These are phyloP conservation scores for Ormyrus nitidulus DNA, from an alignment of 2,888 invertebrate genomes.

Conservation along the genomic window DNA sequence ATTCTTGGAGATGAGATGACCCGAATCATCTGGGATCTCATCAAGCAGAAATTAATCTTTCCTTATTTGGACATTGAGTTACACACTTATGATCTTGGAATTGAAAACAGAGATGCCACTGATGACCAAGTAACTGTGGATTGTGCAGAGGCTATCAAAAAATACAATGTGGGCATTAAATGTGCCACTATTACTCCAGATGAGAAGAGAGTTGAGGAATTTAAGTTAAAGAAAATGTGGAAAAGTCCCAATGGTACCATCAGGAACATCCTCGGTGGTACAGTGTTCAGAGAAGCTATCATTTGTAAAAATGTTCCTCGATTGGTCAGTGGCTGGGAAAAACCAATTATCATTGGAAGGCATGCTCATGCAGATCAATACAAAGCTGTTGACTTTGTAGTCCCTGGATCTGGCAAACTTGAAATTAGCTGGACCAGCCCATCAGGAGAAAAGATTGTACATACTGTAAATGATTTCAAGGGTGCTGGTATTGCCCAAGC, in stretches of 20 bases:
- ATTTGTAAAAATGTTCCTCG: slow-evolving; percentile 96
- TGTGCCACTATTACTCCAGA: slow-evolving; percentile 99
- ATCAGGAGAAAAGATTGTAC: slow-evolving; percentile 80
- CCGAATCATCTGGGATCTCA: slow-evolving; percentile 98
- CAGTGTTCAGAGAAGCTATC: slow-evolving; percentile 90
- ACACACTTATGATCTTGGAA: slow-evolving; percentile 95
- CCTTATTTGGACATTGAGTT: slow-evolving; percentile 97
- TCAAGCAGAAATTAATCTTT: slow-evolving; percentile 96
- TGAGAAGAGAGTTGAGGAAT: slow-evolving; percentile 95
- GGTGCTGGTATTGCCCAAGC: slow-evolving; percentile 94
- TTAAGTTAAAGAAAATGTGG: slow-evolving; percentile 93
- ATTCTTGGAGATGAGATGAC: slow-evolving; percentile 98
- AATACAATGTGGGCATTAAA: slow-evolving; percentile 98
- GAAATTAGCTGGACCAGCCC: slow-evolving; percentile 88
- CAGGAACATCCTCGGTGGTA: slow-evolving; percentile 90
- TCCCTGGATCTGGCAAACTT: slow-evolving; percentile 92
- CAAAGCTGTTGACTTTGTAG: slow-evolving; percentile 97
- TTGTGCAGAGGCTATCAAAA: slow-evolving; percentile 96
- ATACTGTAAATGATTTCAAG: slow-evolving; percentile 89
- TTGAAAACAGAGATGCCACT: slow-evolving; percentile 95
- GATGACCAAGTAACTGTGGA: slow-evolving; percentile 97
- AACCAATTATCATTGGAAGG: slow-evolving; percentile 98
- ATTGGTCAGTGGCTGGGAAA: slow-evolving; percentile 94
- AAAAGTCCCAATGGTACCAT: slow-evolving; percentile 93
- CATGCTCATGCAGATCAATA: slow-evolving; percentile 99